phyloP scores from a whole-genome alignment of 1,140 invertebrate species.

The Diploscapter pachys region DNA sequence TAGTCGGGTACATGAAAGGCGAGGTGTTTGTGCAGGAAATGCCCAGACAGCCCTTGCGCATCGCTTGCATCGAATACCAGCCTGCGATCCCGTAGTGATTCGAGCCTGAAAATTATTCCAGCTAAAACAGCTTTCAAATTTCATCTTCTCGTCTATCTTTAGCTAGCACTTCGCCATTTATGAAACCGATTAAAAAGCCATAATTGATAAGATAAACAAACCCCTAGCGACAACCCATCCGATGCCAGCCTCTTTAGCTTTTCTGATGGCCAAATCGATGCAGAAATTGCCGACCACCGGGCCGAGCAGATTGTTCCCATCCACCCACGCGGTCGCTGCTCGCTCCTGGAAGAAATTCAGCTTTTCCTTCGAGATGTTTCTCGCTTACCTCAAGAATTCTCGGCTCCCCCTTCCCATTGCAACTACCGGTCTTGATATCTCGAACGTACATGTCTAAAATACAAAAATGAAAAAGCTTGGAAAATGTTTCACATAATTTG shows the following conservation, averaged over 20 bases:
- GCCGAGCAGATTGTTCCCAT: constrained; percentile 78
- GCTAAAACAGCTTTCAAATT: too few species aligned
- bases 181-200: too few species aligned
- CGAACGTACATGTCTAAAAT: constrained; percentile 64
- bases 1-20: too few species aligned
- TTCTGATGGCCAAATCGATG: constrained; percentile 81
- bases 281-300: constrained; percentile 83
- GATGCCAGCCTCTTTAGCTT: constrained; percentile 76
- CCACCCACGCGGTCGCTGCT: constrained; percentile 75
- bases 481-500: neutral
- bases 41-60: constrained; percentile 70
- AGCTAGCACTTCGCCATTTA: too few species aligned
- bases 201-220: neutral
- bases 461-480: neutral
- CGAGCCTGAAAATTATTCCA: constrained; percentile 61
- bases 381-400: constrained; percentile 65
- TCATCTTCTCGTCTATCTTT: too few species aligned
- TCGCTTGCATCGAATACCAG: constrained; percentile 76
- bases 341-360: constrained; percentile 62
- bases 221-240: constrained; percentile 77
- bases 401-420: constrained; percentile 65
- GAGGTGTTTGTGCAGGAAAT: too few species aligned
- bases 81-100: constrained; percentile 88
- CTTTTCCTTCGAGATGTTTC: neutral
- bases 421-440: constrained; percentile 62